These are phyloP conservation scores for Propsilocerus akamusi DNA, from an alignment of 1,140 invertebrate genomes.

Conservation along the genomic window DNA sequence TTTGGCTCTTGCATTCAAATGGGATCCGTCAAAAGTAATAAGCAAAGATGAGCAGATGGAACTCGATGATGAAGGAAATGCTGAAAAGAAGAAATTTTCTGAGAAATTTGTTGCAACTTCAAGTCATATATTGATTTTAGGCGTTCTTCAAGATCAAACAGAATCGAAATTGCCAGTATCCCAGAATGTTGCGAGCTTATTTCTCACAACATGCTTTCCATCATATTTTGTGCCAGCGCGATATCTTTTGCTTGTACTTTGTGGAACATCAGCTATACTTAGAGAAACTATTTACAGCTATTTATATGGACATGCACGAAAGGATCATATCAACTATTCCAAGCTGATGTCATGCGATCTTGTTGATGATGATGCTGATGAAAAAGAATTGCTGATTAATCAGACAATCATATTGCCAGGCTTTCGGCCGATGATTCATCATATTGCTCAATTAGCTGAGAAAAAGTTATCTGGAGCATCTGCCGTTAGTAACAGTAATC, in stretches of 20 bases:
- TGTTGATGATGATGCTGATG: conserved; percentile 8
- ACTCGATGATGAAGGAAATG: conserved; percentile 15
- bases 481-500: conserved; percentile 35
- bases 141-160: conserved; percentile 30
- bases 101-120: conserved; percentile 26
- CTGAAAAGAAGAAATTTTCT: conserved; percentile 9
- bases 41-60: conserved; percentile 8
- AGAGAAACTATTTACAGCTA: conserved; percentile 19
- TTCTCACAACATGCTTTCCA: conserved; percentile 63
- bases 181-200: conserved; percentile 63
- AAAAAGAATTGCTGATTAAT: conserved; percentile 9
- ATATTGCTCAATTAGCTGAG: conserved; percentile 23
- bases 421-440: conserved; percentile 18
- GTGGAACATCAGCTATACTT: conserved; percentile 30
- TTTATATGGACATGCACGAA: conserved; percentile 21
- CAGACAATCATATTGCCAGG: conserved; percentile 21
- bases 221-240: conserved; percentile 60
- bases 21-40: conserved; percentile 17
- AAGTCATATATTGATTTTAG: conserved; percentile 29
- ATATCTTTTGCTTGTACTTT: conserved; percentile 66
- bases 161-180: conserved; percentile 48
- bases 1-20: conserved; percentile 47
- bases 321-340: conserved; percentile 21
- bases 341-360: conserved; percentile 20
- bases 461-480: conserved; percentile 21